phyloP scores from a whole-genome alignment of 2,113 vertebrate species.

The Agelaius tricolor region DNA sequence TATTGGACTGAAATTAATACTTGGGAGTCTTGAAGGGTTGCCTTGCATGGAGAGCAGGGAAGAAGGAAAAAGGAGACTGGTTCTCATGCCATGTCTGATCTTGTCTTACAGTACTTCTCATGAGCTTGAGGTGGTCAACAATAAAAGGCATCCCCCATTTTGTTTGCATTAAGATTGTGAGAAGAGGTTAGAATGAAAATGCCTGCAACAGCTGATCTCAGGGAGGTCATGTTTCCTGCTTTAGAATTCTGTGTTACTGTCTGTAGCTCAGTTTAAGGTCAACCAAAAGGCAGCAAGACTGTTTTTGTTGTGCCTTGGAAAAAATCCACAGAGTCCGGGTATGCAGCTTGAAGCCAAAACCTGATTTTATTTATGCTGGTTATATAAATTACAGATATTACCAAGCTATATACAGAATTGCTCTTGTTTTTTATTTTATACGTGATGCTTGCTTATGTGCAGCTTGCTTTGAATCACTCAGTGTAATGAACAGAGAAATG shows the following conservation, averaged over 20 bases:
- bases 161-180: neutral
- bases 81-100: rapidly evolving
- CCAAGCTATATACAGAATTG: neutral
- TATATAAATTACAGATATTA: conserved; percentile 36
- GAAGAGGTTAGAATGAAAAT: neutral
- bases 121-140: neutral
- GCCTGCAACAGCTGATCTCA: neutral
- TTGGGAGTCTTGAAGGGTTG: neutral
- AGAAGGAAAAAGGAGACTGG: neutral
- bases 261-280: neutral
- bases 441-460: neutral
- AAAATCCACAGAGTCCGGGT: neutral
- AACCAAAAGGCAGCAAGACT: neutral
- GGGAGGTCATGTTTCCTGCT: neutral
- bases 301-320: neutral
- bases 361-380: conserved; percentile 24
- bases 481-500: neutral
- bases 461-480: neutral
- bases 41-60: neutral
- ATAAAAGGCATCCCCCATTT: rapidly evolving
- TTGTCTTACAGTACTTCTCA: neutral
- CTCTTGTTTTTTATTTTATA: neutral
- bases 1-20: too few relatives aligned
- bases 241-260: neutral
- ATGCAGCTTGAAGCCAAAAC: neutral